These are phyloP conservation scores for Schlechtendalia chinensis DNA, from an alignment of 1,140 invertebrate species.

Conservation along the genomic window DNA sequence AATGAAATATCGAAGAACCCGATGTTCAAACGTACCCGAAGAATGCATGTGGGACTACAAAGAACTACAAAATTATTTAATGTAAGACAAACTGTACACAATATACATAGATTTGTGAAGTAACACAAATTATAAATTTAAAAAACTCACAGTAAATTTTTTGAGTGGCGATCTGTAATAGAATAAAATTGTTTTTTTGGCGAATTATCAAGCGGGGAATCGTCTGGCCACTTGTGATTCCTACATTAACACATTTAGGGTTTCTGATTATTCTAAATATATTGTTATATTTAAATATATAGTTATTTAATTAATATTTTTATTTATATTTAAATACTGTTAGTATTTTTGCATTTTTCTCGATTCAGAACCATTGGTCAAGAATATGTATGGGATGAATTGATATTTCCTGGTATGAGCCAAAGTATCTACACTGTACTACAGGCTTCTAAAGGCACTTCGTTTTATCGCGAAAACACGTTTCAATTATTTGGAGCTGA, in stretches of 20 bases:
- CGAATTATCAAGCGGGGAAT: no score
- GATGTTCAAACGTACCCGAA: constrained; percentile 71
- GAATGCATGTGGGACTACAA: constrained; percentile 79
- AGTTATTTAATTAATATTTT: no score
- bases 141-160: no score
- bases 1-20: constrained; percentile 82
- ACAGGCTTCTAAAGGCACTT: constrained; percentile 79
- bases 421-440: constrained; percentile 83
- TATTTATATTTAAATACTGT: no score
- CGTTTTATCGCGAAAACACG: constrained; percentile 82
- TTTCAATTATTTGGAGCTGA: constrained; percentile 93
- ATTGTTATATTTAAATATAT: no score
- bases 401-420: constrained; percentile 87
- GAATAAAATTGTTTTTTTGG: no score
- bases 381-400: constrained; percentile 71
- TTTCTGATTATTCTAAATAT: no score
- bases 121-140: no score
- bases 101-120: no score
- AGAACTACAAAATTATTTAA: constrained; percentile 71
- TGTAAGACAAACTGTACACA: constrained; percentile 52
- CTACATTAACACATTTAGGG: no score
- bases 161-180: no score
- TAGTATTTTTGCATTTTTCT: not conserved
- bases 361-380: constrained; percentile 62
- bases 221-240: no score